A percentile compares a stretch with the other conserved stretches of the same genome.
Evolutionary conservation across 2,797 vertebrate genomes (phyloP).

Genomic region (Phataginus tricuspis): DNA sequence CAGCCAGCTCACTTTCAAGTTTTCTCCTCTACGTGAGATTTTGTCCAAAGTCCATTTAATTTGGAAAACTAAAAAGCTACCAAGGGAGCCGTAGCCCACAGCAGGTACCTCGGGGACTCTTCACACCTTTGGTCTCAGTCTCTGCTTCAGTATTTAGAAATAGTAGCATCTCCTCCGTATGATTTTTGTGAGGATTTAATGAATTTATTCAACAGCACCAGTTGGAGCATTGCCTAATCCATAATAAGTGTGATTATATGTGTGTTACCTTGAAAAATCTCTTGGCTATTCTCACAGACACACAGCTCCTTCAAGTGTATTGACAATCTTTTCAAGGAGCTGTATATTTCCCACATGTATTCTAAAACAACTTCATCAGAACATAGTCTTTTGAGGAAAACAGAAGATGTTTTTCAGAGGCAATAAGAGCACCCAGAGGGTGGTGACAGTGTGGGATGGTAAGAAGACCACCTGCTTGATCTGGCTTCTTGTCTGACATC

Average conservation of each 20-base stretch:
- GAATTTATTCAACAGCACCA: background rate
- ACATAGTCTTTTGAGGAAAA: background rate
- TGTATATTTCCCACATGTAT: background rate
- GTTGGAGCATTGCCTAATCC: background rate
- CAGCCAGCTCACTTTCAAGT: background rate
- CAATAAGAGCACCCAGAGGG: background rate
- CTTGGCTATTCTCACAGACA: background rate
- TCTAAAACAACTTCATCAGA: background rate
- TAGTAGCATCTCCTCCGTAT: background rate
- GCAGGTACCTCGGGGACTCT: background rate
- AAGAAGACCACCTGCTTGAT: background rate
- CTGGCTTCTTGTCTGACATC: background rate
- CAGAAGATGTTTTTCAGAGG: background rate
- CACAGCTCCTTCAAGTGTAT: background rate
- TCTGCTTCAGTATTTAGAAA: background rate
- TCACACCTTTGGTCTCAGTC: background rate
- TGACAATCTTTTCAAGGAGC: background rate
- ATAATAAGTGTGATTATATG: too few relatives aligned
- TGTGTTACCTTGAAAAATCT: background rate
- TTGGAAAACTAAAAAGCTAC: background rate
- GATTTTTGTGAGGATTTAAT: background rate
- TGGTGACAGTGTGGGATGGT: rapidly evolving
- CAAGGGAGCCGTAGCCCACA: background rate
- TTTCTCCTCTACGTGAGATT: background rate
- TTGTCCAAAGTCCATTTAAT: background rate